Conservation (phyloP, 2,113 vertebrate species). For the Neolamprologus falcicula region DNA sequence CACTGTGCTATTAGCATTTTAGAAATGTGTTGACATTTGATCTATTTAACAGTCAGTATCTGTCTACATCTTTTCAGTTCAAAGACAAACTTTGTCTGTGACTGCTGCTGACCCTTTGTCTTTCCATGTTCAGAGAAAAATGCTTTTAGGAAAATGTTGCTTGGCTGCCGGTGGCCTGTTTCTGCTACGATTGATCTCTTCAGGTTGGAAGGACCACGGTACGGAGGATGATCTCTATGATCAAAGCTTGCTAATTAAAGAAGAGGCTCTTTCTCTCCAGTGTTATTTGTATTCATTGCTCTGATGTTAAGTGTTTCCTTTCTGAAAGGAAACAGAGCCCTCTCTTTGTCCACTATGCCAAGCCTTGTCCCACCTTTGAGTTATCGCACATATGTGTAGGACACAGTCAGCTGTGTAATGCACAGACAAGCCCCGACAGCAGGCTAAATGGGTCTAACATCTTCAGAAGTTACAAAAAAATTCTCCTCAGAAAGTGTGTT, state of each 20-base stretch:
- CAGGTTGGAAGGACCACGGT: slow-evolving; percentile 27
- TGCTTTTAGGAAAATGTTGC: slow-evolving; percentile 58
- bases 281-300: slow-evolving; percentile 65
- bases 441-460: neutral
- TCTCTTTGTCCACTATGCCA: slow-evolving; percentile 50
- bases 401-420: slow-evolving; percentile 2
- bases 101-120: slow-evolving; percentile 28
- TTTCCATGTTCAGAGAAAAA: slow-evolving; percentile 44
- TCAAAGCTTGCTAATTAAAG: slow-evolving; percentile 70
- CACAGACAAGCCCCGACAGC: neutral
- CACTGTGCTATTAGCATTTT: neutral
- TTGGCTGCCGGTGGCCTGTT: slow-evolving; percentile 26
- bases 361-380: slow-evolving; percentile 38
- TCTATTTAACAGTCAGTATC: neutral
- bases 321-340: slow-evolving; percentile 58
- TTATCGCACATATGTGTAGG: neutral
- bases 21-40: neutral
- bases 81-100: slow-evolving; percentile 37
- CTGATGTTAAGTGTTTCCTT: slow-evolving; percentile 71
- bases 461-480: neutral
- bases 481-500: neutral
- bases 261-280: slow-evolving; percentile 43
- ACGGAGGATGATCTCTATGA: slow-evolving; percentile 52
- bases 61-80: slow-evolving; percentile 18
- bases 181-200: slow-evolving; percentile 57